These are phyloP conservation scores for Poecilobothrus nobilitatus DNA, from an alignment of 2,888 invertebrate genomes.

Conservation along the genomic window DNA sequence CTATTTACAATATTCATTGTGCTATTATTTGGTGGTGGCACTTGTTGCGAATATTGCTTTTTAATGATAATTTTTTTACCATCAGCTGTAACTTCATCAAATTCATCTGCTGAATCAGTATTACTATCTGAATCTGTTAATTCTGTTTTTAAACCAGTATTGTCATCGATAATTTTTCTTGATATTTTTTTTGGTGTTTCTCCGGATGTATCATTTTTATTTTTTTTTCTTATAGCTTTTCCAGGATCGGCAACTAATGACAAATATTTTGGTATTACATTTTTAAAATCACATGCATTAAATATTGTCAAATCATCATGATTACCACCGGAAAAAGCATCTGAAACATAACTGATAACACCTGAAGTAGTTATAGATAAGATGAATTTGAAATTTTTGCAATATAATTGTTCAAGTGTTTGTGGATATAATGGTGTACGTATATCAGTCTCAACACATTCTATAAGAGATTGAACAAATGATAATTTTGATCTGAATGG, in stretches of 20 bases:
- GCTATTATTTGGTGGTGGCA: slow-evolving; percentile 11
- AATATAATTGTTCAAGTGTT: slow-evolving; percentile 30
- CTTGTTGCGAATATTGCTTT: slow-evolving; percentile 10
- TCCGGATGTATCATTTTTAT: slow-evolving; percentile 17
- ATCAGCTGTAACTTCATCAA: slow-evolving; percentile 24
- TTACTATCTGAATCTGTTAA: slow-evolving; percentile 29
- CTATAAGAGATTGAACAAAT: slow-evolving; percentile 40
- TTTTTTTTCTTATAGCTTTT: slow-evolving; percentile 32
- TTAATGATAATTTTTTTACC: slow-evolving; percentile 19
- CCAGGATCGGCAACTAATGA: slow-evolving; percentile 40
- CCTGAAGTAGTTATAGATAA: slow-evolving; percentile 39
- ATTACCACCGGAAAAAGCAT: slow-evolving; percentile 38
- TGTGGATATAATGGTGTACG: slow-evolving; percentile 29
- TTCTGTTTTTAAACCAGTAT: slow-evolving; percentile 17
- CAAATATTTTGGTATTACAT: slow-evolving; percentile 38
- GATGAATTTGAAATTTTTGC: slow-evolving; percentile 39
- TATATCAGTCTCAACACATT: slow-evolving; percentile 41
- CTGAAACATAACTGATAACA: slow-evolving; percentile 39
- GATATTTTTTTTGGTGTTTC: not conserved
- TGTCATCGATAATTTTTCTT: slow-evolving; percentile 12
- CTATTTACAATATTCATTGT: slow-evolving; percentile 35
- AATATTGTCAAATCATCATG: slow-evolving; percentile 39
- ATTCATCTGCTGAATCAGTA: slow-evolving; percentile 34
- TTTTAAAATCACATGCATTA: slow-evolving; percentile 36
- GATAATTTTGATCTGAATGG: slow-evolving; percentile 37